Conservation (phyloP, 2,797 vertebrate genomes). For the Petrocephalus sullivani region DNA sequence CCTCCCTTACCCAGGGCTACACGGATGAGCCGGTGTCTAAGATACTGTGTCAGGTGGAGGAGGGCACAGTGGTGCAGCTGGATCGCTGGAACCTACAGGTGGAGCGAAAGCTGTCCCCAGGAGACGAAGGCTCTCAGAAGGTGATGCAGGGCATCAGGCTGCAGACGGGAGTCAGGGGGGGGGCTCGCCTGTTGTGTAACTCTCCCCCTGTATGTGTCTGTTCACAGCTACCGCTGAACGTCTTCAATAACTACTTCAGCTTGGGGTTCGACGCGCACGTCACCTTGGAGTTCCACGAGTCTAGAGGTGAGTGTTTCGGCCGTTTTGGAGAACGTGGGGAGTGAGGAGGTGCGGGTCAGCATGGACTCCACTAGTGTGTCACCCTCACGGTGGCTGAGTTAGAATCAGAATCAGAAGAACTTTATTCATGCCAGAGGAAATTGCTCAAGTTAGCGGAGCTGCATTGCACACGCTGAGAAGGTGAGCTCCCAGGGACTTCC, state of each 20-base stretch:
- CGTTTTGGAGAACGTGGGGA: not conserved
- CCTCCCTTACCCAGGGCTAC: constrained; percentile 71
- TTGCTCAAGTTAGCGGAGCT: not conserved
- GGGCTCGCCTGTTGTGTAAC: not conserved
- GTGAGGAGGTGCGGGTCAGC: not conserved
- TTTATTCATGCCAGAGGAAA: too few species aligned
- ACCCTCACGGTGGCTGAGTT: not conserved
- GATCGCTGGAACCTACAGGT: constrained; percentile 96
- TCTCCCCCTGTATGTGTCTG: not conserved
- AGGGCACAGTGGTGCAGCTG: constrained; percentile 91
- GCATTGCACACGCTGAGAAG: not conserved
- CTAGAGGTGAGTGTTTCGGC: constrained; percentile 77
- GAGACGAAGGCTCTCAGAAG: constrained; percentile 85
- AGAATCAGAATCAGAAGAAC: too few species aligned
- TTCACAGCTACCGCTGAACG: constrained; percentile 85
- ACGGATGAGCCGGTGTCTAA: constrained; percentile 96
- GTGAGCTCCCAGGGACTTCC: not conserved
- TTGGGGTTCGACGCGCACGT: constrained; percentile 97
- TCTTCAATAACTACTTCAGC: constrained; percentile 99
- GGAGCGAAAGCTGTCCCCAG: constrained; percentile 73
- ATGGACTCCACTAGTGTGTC: too few species aligned
- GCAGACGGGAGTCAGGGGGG: not conserved
- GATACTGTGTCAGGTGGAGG: constrained; percentile 94
- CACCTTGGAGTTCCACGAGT: constrained; percentile 96
- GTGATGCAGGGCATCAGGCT: not conserved